Evolutionary conservation across 2,113 vertebrate species (phyloP), one percentile per base, ranked within the genome.

Genomic region (Alethe castanea): DNA sequence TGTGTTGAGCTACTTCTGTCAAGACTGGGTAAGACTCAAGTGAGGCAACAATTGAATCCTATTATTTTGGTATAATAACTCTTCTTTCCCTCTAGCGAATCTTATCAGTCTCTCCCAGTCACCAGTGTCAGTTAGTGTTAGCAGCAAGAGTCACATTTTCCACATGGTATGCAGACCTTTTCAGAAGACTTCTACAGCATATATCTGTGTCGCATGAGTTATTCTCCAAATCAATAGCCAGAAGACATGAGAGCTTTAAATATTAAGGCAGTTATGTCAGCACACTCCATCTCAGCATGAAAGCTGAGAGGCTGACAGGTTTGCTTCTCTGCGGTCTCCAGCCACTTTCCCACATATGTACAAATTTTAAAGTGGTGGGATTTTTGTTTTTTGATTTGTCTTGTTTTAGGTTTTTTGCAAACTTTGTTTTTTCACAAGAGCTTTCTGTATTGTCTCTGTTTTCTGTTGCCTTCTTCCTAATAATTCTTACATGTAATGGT

Each of bases 191-290:
- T 79, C 69, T 56, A 42, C 52, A 60, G 74, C 33, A 35, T 62
- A 19, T 62, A 81, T 86, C 80, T 84, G 50, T 81, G 47, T 72
- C 84, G n/a, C 71, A 66, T 79, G 82, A 92, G 70, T 84, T 92
- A 86, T 73, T 93, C 84, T 94, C 16, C 53, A 79, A 93, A 94
- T 90, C 90, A 95, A 95, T 86, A 96, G 56, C 72, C 84, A 83
- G 88, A 95, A 86, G 78, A 95, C 57, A 94, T 36, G 94, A 71
- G 38, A 87, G 38, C 42, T 85, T 96, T 90, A 89, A 94, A 91
- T 78, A 92, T 91, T 94, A 94, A 90, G 91, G 67, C 35, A 66
- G 81, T 56, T 94, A 82, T 90, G 85, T 64, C 44, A 90, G 69
- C 70, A 70, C 47, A 73, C 26, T 81, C 59, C 14, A 47, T 65